Conservation (phyloP, 2,113 vertebrate genomes). For the Calidris pygmaea region DNA sequence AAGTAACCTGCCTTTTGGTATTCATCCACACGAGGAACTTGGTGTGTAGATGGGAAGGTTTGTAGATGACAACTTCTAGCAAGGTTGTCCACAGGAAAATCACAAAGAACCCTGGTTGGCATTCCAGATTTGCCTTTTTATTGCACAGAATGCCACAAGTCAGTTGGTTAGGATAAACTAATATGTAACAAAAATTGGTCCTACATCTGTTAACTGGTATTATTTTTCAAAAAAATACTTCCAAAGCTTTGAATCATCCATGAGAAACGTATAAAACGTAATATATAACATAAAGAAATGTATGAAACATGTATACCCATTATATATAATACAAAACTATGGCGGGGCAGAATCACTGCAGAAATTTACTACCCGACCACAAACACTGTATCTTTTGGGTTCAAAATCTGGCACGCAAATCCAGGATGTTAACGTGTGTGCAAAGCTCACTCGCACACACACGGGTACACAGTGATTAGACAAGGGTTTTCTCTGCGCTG, state of each 20-base stretch:
- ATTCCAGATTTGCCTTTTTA: not conserved
- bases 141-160: not conserved
- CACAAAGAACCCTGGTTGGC: not conserved
- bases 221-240: not conserved
- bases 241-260: not conserved
- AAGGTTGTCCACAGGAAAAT: not conserved
- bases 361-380: not conserved
- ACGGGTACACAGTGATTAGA: not conserved
- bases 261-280: not conserved
- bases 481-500: not conserved
- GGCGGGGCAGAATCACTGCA: not conserved
- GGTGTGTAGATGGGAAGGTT: not conserved
- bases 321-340: accelerated
- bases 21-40: not conserved
- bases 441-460: not conserved
- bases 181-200: not conserved
- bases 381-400: not conserved
- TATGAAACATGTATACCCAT: not conserved
- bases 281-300: not conserved
- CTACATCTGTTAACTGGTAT: not conserved
- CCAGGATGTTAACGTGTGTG: not conserved
- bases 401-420: not conserved
- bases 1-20: not conserved
- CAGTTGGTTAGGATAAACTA: not conserved
- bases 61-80: not conserved